These are phyloP conservation scores for Ursus arctos DNA, from an alignment of 2,113 vertebrate genomes.

Conservation along the genomic window DNA sequence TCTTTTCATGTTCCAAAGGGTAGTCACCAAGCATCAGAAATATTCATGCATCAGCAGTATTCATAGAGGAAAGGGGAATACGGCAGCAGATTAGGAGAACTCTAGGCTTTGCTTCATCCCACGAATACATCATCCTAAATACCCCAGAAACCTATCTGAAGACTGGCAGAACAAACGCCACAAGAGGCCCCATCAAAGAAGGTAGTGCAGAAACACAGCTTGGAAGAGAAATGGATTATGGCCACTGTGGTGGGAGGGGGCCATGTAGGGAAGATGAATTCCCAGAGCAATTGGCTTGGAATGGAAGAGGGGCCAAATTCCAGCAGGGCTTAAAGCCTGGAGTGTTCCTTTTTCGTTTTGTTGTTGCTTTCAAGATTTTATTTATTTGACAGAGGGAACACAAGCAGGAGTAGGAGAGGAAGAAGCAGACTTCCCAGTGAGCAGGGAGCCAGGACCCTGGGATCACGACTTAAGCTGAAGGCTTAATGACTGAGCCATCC, in stretches of 20 bases:
- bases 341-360: background rate
- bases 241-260: background rate
- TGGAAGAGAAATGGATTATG: background rate
- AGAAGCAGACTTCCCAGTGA: too few relatives aligned
- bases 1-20: constrained; percentile 41
- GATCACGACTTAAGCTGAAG: too few relatives aligned
- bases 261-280: background rate
- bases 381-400: too few relatives aligned
- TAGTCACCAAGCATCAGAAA: background rate
- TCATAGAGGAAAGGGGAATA: background rate
- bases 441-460: too few relatives aligned
- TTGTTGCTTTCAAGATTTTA: too few relatives aligned
- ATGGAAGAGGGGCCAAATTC: background rate
- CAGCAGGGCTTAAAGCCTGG: background rate
- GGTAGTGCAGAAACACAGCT: background rate
- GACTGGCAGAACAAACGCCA: background rate
- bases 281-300: background rate
- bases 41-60: background rate
- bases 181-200: background rate
- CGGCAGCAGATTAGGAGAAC: background rate
- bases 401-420: too few relatives aligned
- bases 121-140: background rate
- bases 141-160: background rate
- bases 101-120: background rate
- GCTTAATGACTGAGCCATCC: too few relatives aligned